A percentile compares a stretch with the other conserved stretches of the same genome.
Conservation (phyloP, 2,888 invertebrate species). For the Lepidocyrtoides sp. region DNA sequence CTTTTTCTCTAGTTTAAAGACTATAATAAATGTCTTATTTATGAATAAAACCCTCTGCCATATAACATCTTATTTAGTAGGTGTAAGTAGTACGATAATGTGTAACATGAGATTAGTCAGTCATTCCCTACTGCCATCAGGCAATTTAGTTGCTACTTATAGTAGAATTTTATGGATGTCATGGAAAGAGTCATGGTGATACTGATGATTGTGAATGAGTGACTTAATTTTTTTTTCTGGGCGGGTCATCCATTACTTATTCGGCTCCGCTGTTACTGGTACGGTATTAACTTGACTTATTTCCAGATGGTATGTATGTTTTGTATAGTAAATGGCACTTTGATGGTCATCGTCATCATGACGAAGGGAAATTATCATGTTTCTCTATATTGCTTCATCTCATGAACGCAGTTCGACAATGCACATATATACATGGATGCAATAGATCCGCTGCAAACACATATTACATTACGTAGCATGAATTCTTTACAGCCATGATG, state of each 20-base stretch:
- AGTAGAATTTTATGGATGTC: constrained; percentile 78
- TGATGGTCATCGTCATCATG: constrained; percentile 75
- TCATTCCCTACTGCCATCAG: constrained; percentile 70
- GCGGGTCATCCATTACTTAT: constrained; percentile 81
- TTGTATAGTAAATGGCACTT: constrained; percentile 78
- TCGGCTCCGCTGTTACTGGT: constrained; percentile 70
- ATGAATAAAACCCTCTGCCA: constrained; percentile 2
- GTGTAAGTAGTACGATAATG: constrained; percentile 34
- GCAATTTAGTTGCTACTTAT: constrained; percentile 72
- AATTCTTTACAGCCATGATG: constrained; percentile 1
- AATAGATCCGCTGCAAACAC: not conserved
- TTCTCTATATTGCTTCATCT: constrained; percentile 55
- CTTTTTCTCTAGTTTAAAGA: not conserved
- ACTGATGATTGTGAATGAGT: constrained; percentile 49
- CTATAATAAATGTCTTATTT: constrained; percentile 10
- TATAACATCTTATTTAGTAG: constrained; percentile 4
- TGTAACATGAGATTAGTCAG: constrained; percentile 79
- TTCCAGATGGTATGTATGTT: constrained; percentile 73
- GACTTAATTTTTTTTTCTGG: constrained; percentile 74
- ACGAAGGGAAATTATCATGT: constrained; percentile 72
- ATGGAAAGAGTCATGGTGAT: constrained; percentile 70
- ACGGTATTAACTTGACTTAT: constrained; percentile 83
- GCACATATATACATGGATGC: not conserved
- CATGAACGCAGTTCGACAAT: too few species aligned
- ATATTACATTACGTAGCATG: constrained; percentile 4